phyloP scores from a whole-genome alignment of 2,888 invertebrate genomes.

The Leptodirus hochenwartii region DNA sequence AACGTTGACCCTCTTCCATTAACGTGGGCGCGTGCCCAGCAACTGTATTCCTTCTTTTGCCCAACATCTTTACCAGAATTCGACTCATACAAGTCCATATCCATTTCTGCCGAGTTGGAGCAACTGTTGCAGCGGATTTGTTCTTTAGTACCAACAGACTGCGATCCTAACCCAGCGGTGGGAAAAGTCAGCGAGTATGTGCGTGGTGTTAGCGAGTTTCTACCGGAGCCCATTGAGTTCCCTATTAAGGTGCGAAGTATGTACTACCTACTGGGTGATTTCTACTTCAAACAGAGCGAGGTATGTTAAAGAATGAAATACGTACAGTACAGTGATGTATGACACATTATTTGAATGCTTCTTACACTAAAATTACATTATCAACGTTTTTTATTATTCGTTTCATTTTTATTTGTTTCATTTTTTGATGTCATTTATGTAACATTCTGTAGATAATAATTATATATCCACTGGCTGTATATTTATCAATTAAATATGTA shows the following conservation, averaged over 20 bases:
- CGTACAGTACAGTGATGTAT: too few species aligned
- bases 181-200: slow-evolving; percentile 48
- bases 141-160: slow-evolving; percentile 45
- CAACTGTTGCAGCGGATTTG: slow-evolving; percentile 52
- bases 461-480: too few species aligned
- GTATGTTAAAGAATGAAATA: slow-evolving; percentile 22
- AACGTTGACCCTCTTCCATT: slow-evolving; percentile 48
- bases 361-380: too few species aligned
- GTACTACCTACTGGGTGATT: slow-evolving; percentile 84
- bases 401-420: too few species aligned
- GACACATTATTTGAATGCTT: too few species aligned
- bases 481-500: too few species aligned
- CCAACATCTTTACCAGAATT: slow-evolving; percentile 66
- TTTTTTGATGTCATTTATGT: too few species aligned
- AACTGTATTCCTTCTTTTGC: slow-evolving; percentile 63
- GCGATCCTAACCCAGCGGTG: slow-evolving; percentile 43
- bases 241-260: slow-evolving; percentile 38
- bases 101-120: slow-evolving; percentile 71
- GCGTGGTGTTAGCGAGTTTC: slow-evolving; percentile 35
- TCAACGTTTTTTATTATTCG: too few species aligned
- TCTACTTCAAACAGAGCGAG: slow-evolving; percentile 78
- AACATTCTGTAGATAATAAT: too few species aligned
- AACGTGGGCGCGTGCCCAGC: slow-evolving; percentile 55
- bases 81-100: slow-evolving; percentile 53
- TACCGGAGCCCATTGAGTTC: slow-evolving; percentile 22